Conservation (phyloP, 2,888 invertebrate species). For the Chesias legatella region DNA sequence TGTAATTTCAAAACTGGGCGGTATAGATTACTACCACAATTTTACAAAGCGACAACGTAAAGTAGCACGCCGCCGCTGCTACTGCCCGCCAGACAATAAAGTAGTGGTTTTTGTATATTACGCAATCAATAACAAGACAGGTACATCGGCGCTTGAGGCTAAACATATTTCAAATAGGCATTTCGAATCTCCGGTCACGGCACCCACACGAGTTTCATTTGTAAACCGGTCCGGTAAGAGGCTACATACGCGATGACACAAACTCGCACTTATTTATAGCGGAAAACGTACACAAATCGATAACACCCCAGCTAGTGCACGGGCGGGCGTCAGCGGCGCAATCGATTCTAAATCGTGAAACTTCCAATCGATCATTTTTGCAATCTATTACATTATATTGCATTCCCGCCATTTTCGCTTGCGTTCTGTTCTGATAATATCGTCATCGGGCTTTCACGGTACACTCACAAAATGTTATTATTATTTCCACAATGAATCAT, state of each 20-base stretch:
- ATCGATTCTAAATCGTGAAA: conserved; percentile 33
- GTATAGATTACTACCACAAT: too few species aligned
- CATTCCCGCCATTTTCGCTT: conserved; percentile 50
- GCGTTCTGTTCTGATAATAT: conserved; percentile 32
- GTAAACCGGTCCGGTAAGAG: conserved; percentile 62
- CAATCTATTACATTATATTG: conserved; percentile 32
- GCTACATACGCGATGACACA: conserved; percentile 60
- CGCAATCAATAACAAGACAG: conserved; percentile 49
- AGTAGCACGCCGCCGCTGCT: too few species aligned
- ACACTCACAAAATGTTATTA: conserved; percentile 55
- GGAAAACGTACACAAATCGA: conserved; percentile 75
- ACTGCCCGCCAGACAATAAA: too few species aligned
- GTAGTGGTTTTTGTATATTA: conserved; percentile 42
- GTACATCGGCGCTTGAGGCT: conserved; percentile 21
- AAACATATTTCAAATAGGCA: conserved; percentile 52
- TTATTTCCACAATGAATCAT: conserved; percentile 74
- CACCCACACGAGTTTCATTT: conserved; percentile 62
- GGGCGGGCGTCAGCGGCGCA: conserved; percentile 37
- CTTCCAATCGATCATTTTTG: conserved; percentile 35
- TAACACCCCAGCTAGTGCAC: conserved; percentile 52
- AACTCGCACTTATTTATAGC: conserved; percentile 74
- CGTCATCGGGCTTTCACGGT: conserved; percentile 35
- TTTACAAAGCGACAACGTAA: too few species aligned
- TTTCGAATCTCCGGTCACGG: conserved; percentile 52
- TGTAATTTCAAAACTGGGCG: too few species aligned